phyloP scores from a whole-genome alignment of 2,113 vertebrate species.

The Gadus chalcogrammus region DNA sequence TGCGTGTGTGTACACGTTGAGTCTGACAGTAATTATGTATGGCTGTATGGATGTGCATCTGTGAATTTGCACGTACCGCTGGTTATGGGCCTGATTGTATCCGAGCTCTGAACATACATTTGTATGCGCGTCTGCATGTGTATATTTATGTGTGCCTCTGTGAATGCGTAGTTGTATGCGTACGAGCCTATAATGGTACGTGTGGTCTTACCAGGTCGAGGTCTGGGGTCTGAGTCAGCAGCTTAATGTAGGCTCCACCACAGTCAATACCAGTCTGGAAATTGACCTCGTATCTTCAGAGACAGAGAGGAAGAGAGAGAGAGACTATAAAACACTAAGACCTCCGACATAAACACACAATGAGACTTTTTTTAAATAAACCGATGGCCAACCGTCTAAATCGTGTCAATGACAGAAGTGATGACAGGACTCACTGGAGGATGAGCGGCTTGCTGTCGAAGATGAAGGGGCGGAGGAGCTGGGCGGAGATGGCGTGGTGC shows the following conservation, averaged over 20 bases:
- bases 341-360: background rate
- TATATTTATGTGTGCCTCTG: background rate
- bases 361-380: background rate
- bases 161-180: too few species aligned
- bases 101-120: too few species aligned
- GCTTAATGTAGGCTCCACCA: conserved; percentile 93
- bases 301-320: background rate
- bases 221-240: conserved; percentile 87
- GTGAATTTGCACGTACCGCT: too few species aligned
- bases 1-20: too few species aligned
- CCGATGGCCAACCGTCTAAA: background rate
- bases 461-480: conserved; percentile 84
- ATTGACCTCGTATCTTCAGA: conserved; percentile 92
- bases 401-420: background rate
- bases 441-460: conserved; percentile 90
- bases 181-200: too few species aligned
- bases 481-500: conserved; percentile 92
- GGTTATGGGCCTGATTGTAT: too few species aligned
- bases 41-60: too few species aligned
- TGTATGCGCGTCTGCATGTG: too few species aligned
- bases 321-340: background rate
- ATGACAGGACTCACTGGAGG: conserved; percentile 82
- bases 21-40: too few species aligned
- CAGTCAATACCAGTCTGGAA: conserved; percentile 98
- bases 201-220: conserved; percentile 82